Base-by-base conservation (phyloP, 2,797 vertebrate species). In the Pangasius krempfi region DNA sequence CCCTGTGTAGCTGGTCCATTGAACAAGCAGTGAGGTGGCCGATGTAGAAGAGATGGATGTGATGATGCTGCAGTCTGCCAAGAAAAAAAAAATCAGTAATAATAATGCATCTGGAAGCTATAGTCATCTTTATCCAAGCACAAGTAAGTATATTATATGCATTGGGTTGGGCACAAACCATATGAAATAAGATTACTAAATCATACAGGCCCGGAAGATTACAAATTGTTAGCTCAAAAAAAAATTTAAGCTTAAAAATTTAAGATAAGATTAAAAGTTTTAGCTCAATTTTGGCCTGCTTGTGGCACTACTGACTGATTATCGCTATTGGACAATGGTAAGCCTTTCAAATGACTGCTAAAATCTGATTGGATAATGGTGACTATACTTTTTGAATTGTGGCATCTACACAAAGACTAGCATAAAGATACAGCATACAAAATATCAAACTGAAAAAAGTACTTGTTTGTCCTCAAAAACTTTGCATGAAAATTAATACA, bases 1-100 rank as follows among this genome's bases (percentile, higher is more conserved):
- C 3, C n/a, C 87, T 0, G 18, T 0, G 78, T 91, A 89, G 62
- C 66, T 68, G 75, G 86, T 91, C 96, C 96, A 97, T 92, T 93
- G 94, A 22, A 97, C 89, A 82, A 92, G 47, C 66, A 97, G 92
- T 0, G 95, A 93, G 18, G 96, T 94, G 12, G 96, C 90, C 0
- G 93, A 86, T 1, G 92, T 72, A 54, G 96, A 83, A 5, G 1
- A 89, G 88, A 95, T 92, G 50, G 94, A 94, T 72, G 76, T 85
- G 84, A 92, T 66, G 76, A 96, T 95, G 3, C 27, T 73, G 89
- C 96, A 97, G 0, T 75, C 96, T 96, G 93, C 16, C 92, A 93
- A 75, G 30, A 62, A 44, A 30, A 70, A 30, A 70, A 54, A 27
- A 18, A 66, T 18, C 18, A 16, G 20, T 66, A 44, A 40, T 25